Conservation (phyloP, 1,140 invertebrate species). For the Heliothis subflexa region DNA sequence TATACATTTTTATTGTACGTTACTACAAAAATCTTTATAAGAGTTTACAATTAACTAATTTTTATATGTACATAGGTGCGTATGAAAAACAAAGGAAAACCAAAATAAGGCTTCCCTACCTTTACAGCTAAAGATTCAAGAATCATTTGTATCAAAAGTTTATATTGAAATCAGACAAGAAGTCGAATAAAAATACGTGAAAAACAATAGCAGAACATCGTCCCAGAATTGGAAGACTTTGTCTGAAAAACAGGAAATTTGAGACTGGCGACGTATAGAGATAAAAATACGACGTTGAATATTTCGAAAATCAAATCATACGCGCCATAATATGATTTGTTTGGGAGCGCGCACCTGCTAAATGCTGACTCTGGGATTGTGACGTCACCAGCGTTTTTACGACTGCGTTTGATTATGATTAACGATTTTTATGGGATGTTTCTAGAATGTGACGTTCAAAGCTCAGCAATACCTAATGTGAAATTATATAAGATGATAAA, state of each 20-base stretch:
- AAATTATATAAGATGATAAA: not conserved
- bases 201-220: constrained; percentile 31
- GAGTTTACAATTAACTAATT: too few relatives aligned
- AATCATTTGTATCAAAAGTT: constrained; percentile 1
- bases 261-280: constrained; percentile 59
- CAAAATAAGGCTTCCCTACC: not conserved
- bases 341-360: constrained; percentile 54
- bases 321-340: constrained; percentile 66
- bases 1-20: too few relatives aligned
- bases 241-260: constrained; percentile 52
- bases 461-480: not conserved
- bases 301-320: constrained; percentile 68
- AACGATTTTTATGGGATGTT: constrained; percentile 17
- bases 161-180: not conserved
- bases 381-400: constrained; percentile 9
- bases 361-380: constrained; percentile 34
- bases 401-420: constrained; percentile 30
- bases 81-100: not conserved
- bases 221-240: constrained; percentile 14
- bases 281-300: constrained; percentile 60
- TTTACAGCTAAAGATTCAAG: not conserved
- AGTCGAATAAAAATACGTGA: constrained; percentile 25
- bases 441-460: not conserved
- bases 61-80: not conserved
- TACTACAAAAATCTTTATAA: too few relatives aligned